Conservation (phyloP, 2,888 invertebrate genomes). For the Chironomus riparius region DNA sequence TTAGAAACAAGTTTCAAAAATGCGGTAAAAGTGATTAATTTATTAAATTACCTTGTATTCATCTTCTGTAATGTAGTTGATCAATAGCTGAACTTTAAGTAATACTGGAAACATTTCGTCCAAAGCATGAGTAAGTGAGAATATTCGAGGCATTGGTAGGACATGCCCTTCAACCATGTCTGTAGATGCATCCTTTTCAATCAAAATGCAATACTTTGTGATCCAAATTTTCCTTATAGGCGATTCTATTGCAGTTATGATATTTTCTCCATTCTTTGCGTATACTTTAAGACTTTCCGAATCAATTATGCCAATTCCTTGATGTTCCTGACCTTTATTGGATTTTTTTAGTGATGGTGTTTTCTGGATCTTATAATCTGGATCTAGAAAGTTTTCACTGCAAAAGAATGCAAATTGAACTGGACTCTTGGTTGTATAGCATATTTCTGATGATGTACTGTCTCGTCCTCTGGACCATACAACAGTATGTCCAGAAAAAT, state of each 20-base stretch:
- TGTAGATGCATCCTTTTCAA: constrained; percentile 58
- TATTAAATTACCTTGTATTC: constrained; percentile 42
- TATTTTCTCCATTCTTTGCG: constrained; percentile 73
- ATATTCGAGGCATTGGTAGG: constrained; percentile 63
- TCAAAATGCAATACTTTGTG: constrained; percentile 73
- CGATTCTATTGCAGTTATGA: constrained; percentile 67
- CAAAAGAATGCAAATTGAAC: constrained; percentile 76
- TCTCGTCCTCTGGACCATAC: constrained; percentile 62
- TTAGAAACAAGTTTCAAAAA: too few species aligned
- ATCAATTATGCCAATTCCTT: constrained; percentile 66
- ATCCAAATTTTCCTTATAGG: constrained; percentile 76
- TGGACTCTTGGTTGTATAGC: constrained; percentile 73
- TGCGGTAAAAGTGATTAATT: too few species aligned
- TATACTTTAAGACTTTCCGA: constrained; percentile 67
- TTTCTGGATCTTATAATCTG: constrained; percentile 47
- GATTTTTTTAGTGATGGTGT: constrained; percentile 10
- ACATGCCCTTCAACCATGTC: constrained; percentile 36
- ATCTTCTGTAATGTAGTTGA: constrained; percentile 55
- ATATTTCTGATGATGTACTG: constrained; percentile 38
- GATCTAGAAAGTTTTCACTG: constrained; percentile 49
- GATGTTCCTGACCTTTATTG: constrained; percentile 31
- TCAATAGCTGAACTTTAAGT: constrained; percentile 52
- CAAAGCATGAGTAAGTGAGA: constrained; percentile 79
- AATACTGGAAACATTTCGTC: constrained; percentile 84
- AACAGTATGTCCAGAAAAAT: constrained; percentile 74